Evolutionary conservation across 2,797 vertebrate species (phyloP).

Genomic region (Toxotes lorentzi): DNA sequence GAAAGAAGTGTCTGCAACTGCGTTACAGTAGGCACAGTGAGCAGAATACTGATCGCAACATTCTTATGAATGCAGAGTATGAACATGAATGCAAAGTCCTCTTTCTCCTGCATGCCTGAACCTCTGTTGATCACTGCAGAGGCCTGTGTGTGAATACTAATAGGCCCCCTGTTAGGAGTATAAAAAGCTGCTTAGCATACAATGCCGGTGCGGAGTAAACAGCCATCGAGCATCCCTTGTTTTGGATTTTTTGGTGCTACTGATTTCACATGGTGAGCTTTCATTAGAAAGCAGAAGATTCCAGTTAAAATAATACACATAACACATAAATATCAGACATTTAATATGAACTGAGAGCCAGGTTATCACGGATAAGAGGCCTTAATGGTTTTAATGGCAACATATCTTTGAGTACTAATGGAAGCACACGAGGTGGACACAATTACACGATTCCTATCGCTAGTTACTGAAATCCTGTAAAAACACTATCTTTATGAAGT

Average conservation of each 20-base stretch:
- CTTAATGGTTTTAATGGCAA: conserved; percentile 15
- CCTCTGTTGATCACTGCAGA: conserved; percentile 71
- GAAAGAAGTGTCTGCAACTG: conserved; percentile 23
- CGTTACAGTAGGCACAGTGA: conserved; percentile 39
- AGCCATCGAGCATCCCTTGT: conserved; percentile 31
- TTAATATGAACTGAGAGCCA: neutral
- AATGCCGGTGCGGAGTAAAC: conserved; percentile 39
- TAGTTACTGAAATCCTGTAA: neutral
- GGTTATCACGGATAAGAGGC: conserved; percentile 16
- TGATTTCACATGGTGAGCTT: conserved; percentile 29
- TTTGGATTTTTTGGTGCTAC: conserved; percentile 11
- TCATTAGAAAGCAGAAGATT: conserved; percentile 24
- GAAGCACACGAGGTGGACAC: conserved; percentile 7
- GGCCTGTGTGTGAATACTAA: conserved; percentile 71
- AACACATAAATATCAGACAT: conserved; percentile 25
- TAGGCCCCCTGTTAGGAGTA: conserved; percentile 39
- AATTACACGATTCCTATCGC: no score
- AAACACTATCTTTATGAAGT: neutral
- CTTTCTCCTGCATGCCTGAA: conserved; percentile 47
- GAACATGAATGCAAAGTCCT: conserved; percentile 43
- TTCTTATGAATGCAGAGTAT: conserved; percentile 46
- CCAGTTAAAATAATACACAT: conserved; percentile 9
- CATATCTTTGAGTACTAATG: conserved; percentile 6
- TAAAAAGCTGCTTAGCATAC: conserved; percentile 61
- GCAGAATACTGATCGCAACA: conserved; percentile 63